Percentiles rank a stretch among this genome's conserved stretches.
phyloP scores from a whole-genome alignment of 2,888 invertebrate genomes.

The Phortica okadai region DNA sequence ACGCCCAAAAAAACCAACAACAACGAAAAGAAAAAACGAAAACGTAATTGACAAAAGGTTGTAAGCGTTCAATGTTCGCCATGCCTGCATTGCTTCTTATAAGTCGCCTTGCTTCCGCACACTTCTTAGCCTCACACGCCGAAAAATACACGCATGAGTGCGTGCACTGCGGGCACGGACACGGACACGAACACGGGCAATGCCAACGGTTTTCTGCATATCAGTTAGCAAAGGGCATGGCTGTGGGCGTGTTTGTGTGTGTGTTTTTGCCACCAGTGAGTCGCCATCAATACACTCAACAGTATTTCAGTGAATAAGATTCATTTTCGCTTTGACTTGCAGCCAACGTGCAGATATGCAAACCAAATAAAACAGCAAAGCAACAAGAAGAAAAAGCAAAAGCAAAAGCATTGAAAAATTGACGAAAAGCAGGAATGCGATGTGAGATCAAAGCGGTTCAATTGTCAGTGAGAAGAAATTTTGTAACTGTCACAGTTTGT shows the following conservation, averaged over 20 bases:
- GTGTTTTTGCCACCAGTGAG: constrained; percentile 26
- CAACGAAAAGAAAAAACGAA: constrained; percentile 40
- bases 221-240: no score
- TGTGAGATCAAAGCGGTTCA: constrained; percentile 66
- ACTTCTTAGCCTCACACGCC: constrained; percentile 43
- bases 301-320: constrained; percentile 7
- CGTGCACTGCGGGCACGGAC: constrained; percentile 25
- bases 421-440: constrained; percentile 62
- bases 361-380: constrained; percentile 35
- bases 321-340: constrained; percentile 4
- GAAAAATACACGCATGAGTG: constrained; percentile 58
- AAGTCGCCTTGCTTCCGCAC: no score
- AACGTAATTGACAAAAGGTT: constrained; percentile 70
- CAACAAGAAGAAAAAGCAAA: neutral
- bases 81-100: no score
- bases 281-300: constrained; percentile 26
- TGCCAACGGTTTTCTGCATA: no score
- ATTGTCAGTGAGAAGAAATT: constrained; percentile 54
- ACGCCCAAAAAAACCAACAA: constrained; percentile 20
- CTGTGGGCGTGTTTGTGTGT: no score
- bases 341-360: constrained; percentile 7
- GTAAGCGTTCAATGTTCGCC: constrained; percentile 61
- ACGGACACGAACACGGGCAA: no score
- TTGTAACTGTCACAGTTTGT: neutral
- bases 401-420: constrained; percentile 53